Base-by-base conservation (phyloP, 2,888 invertebrate species). In the Tubulanus polymorphus region DNA sequence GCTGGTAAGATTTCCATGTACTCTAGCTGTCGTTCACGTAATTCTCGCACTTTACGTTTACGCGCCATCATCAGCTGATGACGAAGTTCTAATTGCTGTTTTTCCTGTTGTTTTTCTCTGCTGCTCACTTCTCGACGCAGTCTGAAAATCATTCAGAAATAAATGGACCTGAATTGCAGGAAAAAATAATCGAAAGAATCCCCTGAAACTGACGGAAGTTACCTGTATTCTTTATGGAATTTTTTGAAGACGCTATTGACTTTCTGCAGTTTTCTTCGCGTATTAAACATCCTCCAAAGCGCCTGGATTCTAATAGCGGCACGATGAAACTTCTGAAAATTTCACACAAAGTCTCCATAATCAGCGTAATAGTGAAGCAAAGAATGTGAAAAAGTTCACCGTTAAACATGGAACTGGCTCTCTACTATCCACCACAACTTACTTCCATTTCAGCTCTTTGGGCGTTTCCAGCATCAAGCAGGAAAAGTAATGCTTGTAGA, bases 181-280 rank as follows among this genome's bases (percentile, higher is more conserved):
- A 30, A 20, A 20, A 23, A 18, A 20, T 25, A 28, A 27, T 10
- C 18, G 20, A 51, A 1, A 37, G 10, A 53, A 58, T 48, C 51
- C 51, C 12, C 59, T 58, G 46, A 60, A 59, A 48, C 65, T 67
- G 30, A 27, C 49, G 32, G 30, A 18, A 35, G 35, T 23, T 60
- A 76, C 76, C 75, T 73, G 64, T 70, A 78, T 12, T 64, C 65
- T 54, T 67, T 67, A 55, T 78, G 78, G 48, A 78, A 70, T 54
- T 70, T 73, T 12, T 70, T 64, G 32, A 78, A 70, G 3, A 72
- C 69, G 50, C 59, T 63, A 56, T 74, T 66, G 3, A 74, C 74
- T 52, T 66, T 67, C 23, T 64, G 57, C 10, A 79, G 63, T 53
- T 65, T 69, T 47, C 65, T 66, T 30, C 78, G 63, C 3, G 74